Evolutionary conservation across 2,888 invertebrate species (phyloP).

Genomic region (Clitarchus hookeri): DNA sequence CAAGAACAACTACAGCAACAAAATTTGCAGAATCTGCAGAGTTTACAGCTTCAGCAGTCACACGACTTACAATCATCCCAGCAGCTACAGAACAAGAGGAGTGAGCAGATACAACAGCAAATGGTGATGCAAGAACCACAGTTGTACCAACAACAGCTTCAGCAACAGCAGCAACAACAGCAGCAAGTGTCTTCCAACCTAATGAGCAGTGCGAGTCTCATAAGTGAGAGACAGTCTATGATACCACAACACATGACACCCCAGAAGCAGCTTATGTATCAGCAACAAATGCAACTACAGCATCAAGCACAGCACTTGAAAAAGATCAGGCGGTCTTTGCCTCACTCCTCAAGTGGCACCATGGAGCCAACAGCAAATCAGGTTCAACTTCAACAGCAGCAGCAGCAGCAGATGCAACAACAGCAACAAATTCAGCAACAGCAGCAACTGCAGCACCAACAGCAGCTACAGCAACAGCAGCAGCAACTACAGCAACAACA

Average conservation of each 20-base stretch:
- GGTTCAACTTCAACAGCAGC: slow-evolving; percentile 39
- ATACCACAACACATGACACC: slow-evolving; percentile 62
- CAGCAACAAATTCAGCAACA: slow-evolving; percentile 29
- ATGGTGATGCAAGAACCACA: slow-evolving; percentile 30
- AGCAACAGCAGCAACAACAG: slow-evolving; percentile 33
- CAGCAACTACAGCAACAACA: not conserved
- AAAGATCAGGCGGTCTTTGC: slow-evolving; percentile 52
- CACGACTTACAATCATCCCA: slow-evolving; percentile 33
- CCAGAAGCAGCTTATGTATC: slow-evolving; percentile 58
- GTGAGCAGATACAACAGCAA: slow-evolving; percentile 42
- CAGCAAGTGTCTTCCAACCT: not conserved
- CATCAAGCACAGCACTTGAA: slow-evolving; percentile 55
- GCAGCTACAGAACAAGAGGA: slow-evolving; percentile 36
- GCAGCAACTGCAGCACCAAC: not conserved
- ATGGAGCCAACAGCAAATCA: slow-evolving; percentile 41
- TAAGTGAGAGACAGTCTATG: slow-evolving; percentile 40
- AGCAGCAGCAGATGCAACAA: slow-evolving; percentile 36
- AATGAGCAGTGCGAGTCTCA: slow-evolving; percentile 23
- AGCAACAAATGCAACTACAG: slow-evolving; percentile 56
- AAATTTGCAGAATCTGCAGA: slow-evolving; percentile 30
- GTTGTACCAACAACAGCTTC: slow-evolving; percentile 37
- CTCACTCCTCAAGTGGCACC: slow-evolving; percentile 43
- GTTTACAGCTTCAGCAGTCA: slow-evolving; percentile 35
- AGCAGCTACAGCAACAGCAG: not conserved
- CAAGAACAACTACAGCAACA: slow-evolving; percentile 35